Evolutionary conservation across 2,113 vertebrate genomes (phyloP).

Genomic region (Otolemur garnettii): DNA sequence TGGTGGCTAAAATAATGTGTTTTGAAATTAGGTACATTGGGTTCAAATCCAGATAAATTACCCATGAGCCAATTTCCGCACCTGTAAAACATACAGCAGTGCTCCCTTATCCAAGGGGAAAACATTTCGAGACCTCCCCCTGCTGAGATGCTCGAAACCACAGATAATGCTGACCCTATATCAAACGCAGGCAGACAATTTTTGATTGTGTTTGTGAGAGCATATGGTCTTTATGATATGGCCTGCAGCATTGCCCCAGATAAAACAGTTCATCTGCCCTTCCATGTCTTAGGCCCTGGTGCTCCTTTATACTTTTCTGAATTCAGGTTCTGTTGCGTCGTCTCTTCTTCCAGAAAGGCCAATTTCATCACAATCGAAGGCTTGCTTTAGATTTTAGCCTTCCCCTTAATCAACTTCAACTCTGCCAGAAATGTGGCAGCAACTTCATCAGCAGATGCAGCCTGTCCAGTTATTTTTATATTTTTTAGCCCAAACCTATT

Average conservation of each 20-base stretch:
- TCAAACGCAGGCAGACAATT: not conserved
- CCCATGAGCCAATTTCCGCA: not conserved
- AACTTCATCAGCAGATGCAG: not conserved
- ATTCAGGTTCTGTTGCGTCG: not conserved
- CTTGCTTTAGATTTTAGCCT: not conserved
- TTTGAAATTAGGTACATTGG: conserved; percentile 25
- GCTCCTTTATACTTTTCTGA: not conserved
- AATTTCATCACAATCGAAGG: not conserved
- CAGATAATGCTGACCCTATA: not conserved
- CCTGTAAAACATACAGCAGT: not conserved
- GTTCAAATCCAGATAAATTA: conserved; percentile 24
- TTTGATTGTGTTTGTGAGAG: not conserved
- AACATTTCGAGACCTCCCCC: not conserved
- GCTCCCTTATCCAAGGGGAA: not conserved
- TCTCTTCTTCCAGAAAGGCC: not conserved
- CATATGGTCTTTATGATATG: not conserved
- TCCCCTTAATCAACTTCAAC: not conserved
- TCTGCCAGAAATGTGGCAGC: not conserved
- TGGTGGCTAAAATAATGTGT: not conserved
- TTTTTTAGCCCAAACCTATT: not conserved
- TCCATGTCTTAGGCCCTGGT: not conserved
- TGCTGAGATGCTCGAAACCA: not conserved
- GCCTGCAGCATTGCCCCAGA: not conserved
- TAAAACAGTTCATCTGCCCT: not conserved
- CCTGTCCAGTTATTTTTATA: not conserved